Evolutionary conservation across 2,113 vertebrate species (phyloP).

Genomic region (Tympanuchus pallidicinctus): DNA sequence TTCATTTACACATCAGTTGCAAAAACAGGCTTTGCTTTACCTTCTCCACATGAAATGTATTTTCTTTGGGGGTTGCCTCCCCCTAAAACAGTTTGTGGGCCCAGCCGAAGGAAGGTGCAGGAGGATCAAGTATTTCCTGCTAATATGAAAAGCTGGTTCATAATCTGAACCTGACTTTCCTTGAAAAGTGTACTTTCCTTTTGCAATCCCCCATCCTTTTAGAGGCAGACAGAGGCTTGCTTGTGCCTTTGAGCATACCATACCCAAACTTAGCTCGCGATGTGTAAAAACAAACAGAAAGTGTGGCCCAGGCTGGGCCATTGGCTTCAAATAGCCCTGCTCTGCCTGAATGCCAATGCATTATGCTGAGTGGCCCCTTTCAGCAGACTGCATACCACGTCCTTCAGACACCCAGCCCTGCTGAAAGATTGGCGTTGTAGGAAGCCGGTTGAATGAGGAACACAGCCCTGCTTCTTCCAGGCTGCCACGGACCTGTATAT

Average conservation of each 20-base stretch:
- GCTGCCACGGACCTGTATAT: neutral
- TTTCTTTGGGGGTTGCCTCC: conserved; percentile 11
- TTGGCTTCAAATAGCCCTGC: conserved; percentile 4
- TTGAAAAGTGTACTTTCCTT: neutral
- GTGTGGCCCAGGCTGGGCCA: conserved; percentile 7
- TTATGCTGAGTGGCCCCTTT: conserved; percentile 47
- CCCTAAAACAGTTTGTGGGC: neutral
- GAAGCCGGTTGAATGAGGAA: neutral
- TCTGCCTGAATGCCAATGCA: neutral
- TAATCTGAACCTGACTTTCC: neutral
- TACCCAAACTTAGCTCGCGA: neutral
- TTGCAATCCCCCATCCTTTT: neutral
- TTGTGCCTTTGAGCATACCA: conserved; percentile 1
- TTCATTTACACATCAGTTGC: neutral
- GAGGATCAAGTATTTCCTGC: conserved; percentile 59
- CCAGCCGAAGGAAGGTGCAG: neutral
- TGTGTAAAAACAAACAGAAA: conserved; percentile 19
- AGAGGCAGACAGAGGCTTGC: conserved; percentile 41
- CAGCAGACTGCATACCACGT: conserved; percentile 25
- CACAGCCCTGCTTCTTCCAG: neutral
- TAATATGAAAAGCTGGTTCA: conserved; percentile 39
- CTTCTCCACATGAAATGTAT: neutral
- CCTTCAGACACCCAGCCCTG: neutral
- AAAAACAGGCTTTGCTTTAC: neutral
- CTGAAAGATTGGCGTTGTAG: neutral